phyloP scores from a whole-genome alignment of 1,140 invertebrate species.

The Drosophila hydei region DNA sequence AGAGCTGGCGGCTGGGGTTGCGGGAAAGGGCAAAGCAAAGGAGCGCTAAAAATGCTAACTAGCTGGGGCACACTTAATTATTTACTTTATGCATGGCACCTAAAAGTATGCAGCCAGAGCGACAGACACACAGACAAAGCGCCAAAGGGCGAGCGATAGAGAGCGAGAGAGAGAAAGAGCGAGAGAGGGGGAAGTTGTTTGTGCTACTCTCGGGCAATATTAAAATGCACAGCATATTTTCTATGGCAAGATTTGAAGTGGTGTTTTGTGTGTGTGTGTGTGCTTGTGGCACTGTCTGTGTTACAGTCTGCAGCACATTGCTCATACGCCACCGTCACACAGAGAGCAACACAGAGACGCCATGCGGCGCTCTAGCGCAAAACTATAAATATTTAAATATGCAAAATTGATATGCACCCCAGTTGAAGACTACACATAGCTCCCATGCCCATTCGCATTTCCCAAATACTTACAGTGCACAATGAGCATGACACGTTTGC shows the following conservation, averaged over 20 bases:
- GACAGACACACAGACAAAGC: slow-evolving; percentile 25
- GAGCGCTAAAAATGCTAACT: slow-evolving; percentile 74
- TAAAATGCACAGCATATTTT: slow-evolving; percentile 80
- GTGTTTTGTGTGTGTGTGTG: slow-evolving; percentile 54
- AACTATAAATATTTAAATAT: slow-evolving; percentile 82
- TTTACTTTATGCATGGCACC: slow-evolving; percentile 80
- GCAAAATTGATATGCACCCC: slow-evolving; percentile 72
- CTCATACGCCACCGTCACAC: slow-evolving; percentile 35
- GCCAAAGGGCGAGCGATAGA: slow-evolving; percentile 18
- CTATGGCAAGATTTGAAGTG: slow-evolving; percentile 72
- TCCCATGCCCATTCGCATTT: slow-evolving; percentile 3
- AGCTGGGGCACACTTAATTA: slow-evolving; percentile 75
- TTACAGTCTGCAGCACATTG: slow-evolving; percentile 46
- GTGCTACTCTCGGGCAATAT: slow-evolving; percentile 50
- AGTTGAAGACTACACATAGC: neutral
- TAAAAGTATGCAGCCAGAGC: slow-evolving; percentile 54
- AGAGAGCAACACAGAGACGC: slow-evolving; percentile 22
- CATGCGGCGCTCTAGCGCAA: slow-evolving; percentile 71
- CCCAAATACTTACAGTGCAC: slow-evolving; percentile 91
- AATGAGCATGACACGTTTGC: slow-evolving; percentile 93
- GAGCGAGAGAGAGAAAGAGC: neutral
- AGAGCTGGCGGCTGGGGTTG: neutral
- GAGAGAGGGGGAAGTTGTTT: neutral
- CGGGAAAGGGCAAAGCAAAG: slow-evolving; percentile 15
- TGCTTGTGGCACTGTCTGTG: slow-evolving; percentile 41